phyloP scores from a whole-genome alignment of 2,113 vertebrate species.

The Takifugu bimaculatus region DNA sequence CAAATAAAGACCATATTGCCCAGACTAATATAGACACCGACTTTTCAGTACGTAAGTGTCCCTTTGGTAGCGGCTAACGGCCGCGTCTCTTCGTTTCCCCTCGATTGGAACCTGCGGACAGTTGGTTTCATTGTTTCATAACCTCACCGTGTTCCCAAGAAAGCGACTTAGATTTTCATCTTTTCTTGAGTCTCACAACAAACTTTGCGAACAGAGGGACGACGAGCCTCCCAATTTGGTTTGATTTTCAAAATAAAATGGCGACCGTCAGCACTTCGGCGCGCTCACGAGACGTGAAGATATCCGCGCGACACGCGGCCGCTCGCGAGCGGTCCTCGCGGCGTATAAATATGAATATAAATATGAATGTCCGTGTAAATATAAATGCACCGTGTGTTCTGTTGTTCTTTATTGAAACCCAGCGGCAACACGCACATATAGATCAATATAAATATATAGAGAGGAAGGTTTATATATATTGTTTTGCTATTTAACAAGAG shows the following conservation, averaged over 20 bases:
- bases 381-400: too few relatives aligned
- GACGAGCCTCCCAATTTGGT: slow-evolving; percentile 62
- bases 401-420: too few relatives aligned
- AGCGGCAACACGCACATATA: too few relatives aligned
- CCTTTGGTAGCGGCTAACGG: slow-evolving; percentile 39
- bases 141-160: slow-evolving; percentile 66
- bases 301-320: slow-evolving; percentile 44
- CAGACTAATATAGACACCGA: slow-evolving; percentile 41
- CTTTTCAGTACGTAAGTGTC: slow-evolving; percentile 56
- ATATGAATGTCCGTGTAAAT: too few relatives aligned
- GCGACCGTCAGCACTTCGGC: slow-evolving; percentile 75
- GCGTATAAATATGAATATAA: neutral
- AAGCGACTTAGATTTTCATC: slow-evolving; percentile 68
- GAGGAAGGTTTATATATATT: too few relatives aligned
- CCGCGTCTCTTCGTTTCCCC: neutral
- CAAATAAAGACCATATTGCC: neutral
- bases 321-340: neutral
- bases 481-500: too few relatives aligned
- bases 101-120: neutral
- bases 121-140: neutral
- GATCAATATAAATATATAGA: too few relatives aligned
- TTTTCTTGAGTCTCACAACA: slow-evolving; percentile 56
- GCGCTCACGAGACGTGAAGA: slow-evolving; percentile 65
- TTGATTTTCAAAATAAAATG: slow-evolving; percentile 82
- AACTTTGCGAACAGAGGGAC: slow-evolving; percentile 67